A percentile compares a stretch with the other conserved stretches of the same genome.
phyloP scores from a whole-genome alignment of 2,113 vertebrate genomes.

The Aptenodytes patagonicus region DNA sequence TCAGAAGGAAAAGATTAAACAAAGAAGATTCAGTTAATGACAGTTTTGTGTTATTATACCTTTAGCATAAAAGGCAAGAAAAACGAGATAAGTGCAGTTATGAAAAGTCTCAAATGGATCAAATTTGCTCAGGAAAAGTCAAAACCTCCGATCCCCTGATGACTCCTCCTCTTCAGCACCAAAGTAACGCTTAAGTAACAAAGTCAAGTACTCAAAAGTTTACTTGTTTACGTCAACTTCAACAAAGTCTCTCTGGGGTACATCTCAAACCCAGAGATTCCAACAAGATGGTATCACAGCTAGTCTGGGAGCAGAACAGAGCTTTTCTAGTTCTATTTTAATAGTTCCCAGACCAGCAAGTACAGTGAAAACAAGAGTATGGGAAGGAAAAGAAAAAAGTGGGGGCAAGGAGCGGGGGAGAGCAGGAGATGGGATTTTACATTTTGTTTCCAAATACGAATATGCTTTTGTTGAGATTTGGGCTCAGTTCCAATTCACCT shows the following conservation, averaged over 20 bases:
- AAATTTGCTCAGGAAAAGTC: background rate
- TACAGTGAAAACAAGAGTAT: background rate
- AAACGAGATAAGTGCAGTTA: background rate
- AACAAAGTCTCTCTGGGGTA: background rate
- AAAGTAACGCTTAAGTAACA: background rate
- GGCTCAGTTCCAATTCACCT: background rate
- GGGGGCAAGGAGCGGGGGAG: accelerated
- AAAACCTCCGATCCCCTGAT: background rate
- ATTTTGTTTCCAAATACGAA: background rate
- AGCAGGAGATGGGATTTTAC: background rate
- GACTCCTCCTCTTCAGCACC: background rate
- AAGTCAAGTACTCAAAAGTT: background rate
- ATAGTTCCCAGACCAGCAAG: background rate
- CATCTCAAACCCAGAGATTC: background rate
- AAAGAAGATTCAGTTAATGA: background rate
- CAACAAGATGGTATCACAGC: background rate
- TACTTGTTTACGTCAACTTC: background rate
- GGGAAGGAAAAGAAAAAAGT: background rate
- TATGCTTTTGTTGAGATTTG: background rate
- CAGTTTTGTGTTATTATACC: background rate
- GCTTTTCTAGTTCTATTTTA: slow-evolving; percentile 1
- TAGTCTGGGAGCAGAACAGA: background rate
- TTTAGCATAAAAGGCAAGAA: background rate
- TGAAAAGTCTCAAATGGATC: background rate
- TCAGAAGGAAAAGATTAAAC: background rate